These are phyloP conservation scores for Ectropis crepuscularia DNA, from an alignment of 2,888 invertebrate genomes.

Conservation along the genomic window DNA sequence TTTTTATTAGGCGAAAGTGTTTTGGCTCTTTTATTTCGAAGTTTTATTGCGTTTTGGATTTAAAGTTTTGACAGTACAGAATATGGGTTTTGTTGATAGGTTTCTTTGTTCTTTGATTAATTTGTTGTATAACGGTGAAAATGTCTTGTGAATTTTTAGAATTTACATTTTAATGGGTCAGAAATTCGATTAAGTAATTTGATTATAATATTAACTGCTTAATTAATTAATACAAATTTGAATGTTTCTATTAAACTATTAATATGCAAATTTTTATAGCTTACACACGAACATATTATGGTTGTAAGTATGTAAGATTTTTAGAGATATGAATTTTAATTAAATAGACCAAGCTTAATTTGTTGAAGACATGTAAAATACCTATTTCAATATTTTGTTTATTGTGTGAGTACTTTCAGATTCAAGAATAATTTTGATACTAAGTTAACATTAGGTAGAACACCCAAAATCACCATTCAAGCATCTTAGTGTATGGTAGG, in stretches of 20 bases:
- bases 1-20: slow-evolving; percentile 27
- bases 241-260: background rate
- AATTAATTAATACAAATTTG: background rate
- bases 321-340: background rate
- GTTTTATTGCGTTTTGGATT: slow-evolving; percentile 22
- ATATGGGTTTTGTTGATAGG: slow-evolving; percentile 12
- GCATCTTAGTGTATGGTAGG: background rate
- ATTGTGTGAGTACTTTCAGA: too few species aligned
- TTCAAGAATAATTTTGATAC: background rate
- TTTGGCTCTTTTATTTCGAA: slow-evolving; percentile 13
- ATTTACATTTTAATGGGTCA: slow-evolving; percentile 1
- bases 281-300: background rate
- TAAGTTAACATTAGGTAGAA: background rate
- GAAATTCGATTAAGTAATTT: background rate
- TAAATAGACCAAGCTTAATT: background rate
- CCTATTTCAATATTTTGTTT: too few species aligned
- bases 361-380: too few species aligned
- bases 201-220: background rate
- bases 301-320: background rate
- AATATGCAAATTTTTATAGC: slow-evolving; percentile 1
- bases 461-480: background rate
- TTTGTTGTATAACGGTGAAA: slow-evolving; percentile 3
- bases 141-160: background rate
- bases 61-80: slow-evolving; percentile 16
- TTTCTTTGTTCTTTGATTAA: slow-evolving; percentile 23